phyloP scores from a whole-genome alignment of 2,113 vertebrate genomes.

The Cathartes aura region DNA sequence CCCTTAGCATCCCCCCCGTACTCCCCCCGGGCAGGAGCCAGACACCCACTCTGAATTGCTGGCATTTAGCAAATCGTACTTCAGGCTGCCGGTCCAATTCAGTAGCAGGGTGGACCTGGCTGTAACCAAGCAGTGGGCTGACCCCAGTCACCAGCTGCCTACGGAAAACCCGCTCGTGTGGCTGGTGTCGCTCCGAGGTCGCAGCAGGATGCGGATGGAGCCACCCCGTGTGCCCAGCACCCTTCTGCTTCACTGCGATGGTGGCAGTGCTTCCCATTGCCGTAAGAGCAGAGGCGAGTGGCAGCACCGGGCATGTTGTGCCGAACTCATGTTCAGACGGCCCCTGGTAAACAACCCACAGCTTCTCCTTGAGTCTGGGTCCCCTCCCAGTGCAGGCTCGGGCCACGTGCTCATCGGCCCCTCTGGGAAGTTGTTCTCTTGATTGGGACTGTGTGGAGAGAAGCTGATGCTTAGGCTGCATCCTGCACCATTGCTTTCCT shows the following conservation, averaged over 20 bases:
- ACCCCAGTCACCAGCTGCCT: not conserved
- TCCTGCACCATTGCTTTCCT: not conserved
- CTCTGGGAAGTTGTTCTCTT: not conserved
- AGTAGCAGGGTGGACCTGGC: not conserved
- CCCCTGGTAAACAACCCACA: not conserved
- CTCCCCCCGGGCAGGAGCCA: not conserved
- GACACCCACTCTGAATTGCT: not conserved
- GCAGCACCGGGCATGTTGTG: not conserved
- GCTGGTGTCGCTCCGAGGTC: not conserved
- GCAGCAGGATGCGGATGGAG: not conserved
- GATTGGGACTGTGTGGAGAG: fast-evolving
- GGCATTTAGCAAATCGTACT: not conserved
- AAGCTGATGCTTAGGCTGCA: fast-evolving
- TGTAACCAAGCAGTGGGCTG: not conserved
- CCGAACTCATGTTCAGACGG: not conserved
- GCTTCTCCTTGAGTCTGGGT: not conserved
- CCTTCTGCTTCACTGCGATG: not conserved
- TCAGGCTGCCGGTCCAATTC: not conserved
- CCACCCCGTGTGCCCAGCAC: fast-evolving
- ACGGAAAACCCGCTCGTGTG: not conserved
- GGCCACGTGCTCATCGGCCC: fast-evolving
- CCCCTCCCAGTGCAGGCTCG: not conserved
- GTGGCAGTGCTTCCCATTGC: not conserved
- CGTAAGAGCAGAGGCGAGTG: not conserved
- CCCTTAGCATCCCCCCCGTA: not conserved